A percentile compares a stretch with the other conserved stretches of the same genome.
Evolutionary conservation across 2,113 vertebrate genomes (phyloP).

Genomic region (Gymnorhina tibicen): DNA sequence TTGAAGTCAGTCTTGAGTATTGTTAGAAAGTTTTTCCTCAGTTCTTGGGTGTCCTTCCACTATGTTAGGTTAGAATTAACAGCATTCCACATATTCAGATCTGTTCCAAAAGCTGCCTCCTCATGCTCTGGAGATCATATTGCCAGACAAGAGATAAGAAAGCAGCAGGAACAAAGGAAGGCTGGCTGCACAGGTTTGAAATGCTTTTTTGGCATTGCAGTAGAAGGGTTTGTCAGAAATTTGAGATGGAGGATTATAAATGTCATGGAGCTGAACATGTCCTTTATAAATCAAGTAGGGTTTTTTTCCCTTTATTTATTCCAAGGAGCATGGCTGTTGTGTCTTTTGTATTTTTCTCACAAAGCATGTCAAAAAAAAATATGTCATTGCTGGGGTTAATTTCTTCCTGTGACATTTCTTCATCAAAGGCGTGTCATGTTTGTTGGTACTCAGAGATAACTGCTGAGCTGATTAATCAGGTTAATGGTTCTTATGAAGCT

Average conservation of each 20-base stretch:
- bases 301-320: background rate
- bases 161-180: conserved; percentile 53
- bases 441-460: background rate
- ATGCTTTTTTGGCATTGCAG: background rate
- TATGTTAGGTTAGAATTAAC: background rate
- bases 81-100: background rate
- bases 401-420: background rate
- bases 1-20: background rate
- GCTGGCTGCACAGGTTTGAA: conserved; percentile 25
- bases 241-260: background rate
- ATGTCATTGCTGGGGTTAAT: background rate
- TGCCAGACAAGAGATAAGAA: conserved; percentile 40
- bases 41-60: background rate
- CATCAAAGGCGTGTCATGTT: background rate
- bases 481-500: background rate
- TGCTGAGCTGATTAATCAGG: background rate
- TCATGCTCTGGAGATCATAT: conserved; percentile 38
- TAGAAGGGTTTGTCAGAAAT: background rate
- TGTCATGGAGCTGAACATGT: background rate
- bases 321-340: background rate
- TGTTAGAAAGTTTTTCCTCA: background rate
- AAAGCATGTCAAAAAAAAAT: background rate
- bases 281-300: background rate
- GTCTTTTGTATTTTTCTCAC: background rate
- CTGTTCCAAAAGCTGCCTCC: conserved; percentile 17